These are phyloP conservation scores for Haliclona indistincta DNA, from an alignment of 37 sponge, comb jelly and placozoan species.

Conservation along the genomic window DNA sequence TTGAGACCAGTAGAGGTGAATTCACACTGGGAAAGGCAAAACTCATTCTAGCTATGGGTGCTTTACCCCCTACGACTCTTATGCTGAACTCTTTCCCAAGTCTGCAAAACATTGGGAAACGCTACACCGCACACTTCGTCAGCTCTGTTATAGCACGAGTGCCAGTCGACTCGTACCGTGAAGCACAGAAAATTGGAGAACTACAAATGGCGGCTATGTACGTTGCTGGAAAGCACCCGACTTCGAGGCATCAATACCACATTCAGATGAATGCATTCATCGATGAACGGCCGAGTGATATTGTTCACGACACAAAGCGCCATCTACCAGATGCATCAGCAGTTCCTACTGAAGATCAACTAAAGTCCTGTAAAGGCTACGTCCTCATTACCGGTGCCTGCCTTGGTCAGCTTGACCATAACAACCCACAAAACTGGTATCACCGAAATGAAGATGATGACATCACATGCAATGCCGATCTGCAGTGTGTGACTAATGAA, in stretches of 20 bases:
- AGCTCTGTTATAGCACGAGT: slow-evolving; percentile 40
- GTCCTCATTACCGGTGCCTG: slow-evolving; percentile 29
- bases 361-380: slow-evolving; percentile 9
- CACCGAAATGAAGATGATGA: slow-evolving; percentile 19
- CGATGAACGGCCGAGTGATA: slow-evolving; percentile 17
- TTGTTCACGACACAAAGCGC: neutral
- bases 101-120: slow-evolving; percentile 19
- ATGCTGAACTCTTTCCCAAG: slow-evolving; percentile 47
- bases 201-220: slow-evolving; percentile 53
- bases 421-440: slow-evolving; percentile 45
- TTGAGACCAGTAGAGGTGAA: neutral
- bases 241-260: slow-evolving; percentile 34
- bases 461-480: slow-evolving; percentile 24
- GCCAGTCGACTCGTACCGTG: neutral
- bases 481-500: slow-evolving; percentile 40
- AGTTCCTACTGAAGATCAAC: slow-evolving; percentile 1
- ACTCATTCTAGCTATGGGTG: slow-evolving; percentile 49
- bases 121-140: slow-evolving; percentile 49
- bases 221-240: slow-evolving; percentile 23
- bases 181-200: neutral
- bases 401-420: slow-evolving; percentile 48
- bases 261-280: slow-evolving; percentile 38
- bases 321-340: slow-evolving; percentile 4
- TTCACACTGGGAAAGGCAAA: slow-evolving; percentile 19
- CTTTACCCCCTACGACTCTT: slow-evolving; percentile 39